Evolutionary conservation across 2,113 vertebrate genomes (phyloP).

Genomic region (Triplophysa tibetana): DNA sequence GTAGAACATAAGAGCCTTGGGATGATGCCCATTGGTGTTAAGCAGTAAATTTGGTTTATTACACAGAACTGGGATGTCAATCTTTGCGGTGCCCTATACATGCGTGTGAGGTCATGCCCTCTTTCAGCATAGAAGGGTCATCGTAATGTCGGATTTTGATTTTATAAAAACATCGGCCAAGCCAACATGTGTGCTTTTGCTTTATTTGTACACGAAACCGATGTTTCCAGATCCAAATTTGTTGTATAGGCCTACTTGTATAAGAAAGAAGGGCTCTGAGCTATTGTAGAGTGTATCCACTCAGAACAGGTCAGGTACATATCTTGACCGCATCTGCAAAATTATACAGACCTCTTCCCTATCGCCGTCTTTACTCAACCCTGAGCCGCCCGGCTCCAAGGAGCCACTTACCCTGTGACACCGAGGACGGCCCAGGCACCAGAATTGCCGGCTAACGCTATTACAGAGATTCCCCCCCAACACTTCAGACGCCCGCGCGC

Average conservation of each 20-base stretch:
- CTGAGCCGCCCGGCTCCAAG: slow-evolving; percentile 17
- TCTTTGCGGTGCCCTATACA: slow-evolving; percentile 10
- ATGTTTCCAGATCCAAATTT: neutral
- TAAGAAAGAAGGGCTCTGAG: slow-evolving; percentile 5
- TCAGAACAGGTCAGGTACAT: slow-evolving; percentile 15
- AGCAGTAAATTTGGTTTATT: slow-evolving; percentile 43
- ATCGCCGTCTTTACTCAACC: neutral
- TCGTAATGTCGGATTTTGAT: neutral
- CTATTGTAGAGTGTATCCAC: slow-evolving; percentile 20
- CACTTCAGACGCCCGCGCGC: slow-evolving; percentile 74
- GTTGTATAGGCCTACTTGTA: neutral
- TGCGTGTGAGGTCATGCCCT: slow-evolving; percentile 12
- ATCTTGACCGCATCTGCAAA: slow-evolving; percentile 53
- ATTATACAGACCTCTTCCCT: neutral
- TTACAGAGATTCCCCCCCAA: slow-evolving; percentile 74
- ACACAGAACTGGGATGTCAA: slow-evolving; percentile 36
- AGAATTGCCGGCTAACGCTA: slow-evolving; percentile 74
- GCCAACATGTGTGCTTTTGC: neutral
- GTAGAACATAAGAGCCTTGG: slow-evolving; percentile 35
- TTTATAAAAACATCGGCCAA: neutral
- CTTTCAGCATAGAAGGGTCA: slow-evolving; percentile 36
- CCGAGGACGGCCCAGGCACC: slow-evolving; percentile 70
- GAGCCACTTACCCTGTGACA: slow-evolving; percentile 64
- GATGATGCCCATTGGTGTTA: slow-evolving; percentile 35
- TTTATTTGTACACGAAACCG: neutral